phyloP scores from a whole-genome alignment of 1,140 invertebrate genomes.

The Anastatus disparis region DNA sequence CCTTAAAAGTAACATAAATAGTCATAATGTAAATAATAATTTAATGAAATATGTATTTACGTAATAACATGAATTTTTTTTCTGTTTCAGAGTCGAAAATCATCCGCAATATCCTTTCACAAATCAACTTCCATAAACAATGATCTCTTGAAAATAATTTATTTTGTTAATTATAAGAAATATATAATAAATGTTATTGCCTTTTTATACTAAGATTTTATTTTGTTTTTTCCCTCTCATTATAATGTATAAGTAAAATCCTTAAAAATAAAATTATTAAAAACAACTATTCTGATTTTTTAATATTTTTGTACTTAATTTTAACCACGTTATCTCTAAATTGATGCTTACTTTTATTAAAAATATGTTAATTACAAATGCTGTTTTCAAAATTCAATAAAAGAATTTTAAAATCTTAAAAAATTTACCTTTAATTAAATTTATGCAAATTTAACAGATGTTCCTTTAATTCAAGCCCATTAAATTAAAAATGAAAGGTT shows the following conservation, averaged over 20 bases:
- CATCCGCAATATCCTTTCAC: constrained; percentile 71
- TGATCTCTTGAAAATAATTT: constrained; percentile 7
- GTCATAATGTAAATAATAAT: neutral
- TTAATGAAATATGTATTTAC: neutral
- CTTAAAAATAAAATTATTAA: neutral
- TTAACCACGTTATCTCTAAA: no score
- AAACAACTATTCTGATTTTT: no score
- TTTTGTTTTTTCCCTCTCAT: neutral
- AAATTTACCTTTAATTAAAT: no score
- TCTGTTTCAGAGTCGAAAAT: constrained; percentile 64
- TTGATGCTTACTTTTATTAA: no score
- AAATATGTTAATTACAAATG: no score
- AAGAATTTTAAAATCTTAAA: no score
- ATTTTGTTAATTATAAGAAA: constrained; percentile 19
- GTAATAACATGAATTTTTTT: no score
- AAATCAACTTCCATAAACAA: constrained; percentile 47
- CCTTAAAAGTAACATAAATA: neutral
- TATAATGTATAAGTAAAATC: neutral
- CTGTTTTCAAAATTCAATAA: no score
- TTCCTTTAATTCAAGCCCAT: no score
- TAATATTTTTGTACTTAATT: no score
- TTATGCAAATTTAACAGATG: no score
- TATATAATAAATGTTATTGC: constrained; percentile 17
- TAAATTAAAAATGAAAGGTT: no score
- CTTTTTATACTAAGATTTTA: neutral